Evolutionary conservation across 2,113 vertebrate species (phyloP).

Genomic region (Maylandia zebra): DNA sequence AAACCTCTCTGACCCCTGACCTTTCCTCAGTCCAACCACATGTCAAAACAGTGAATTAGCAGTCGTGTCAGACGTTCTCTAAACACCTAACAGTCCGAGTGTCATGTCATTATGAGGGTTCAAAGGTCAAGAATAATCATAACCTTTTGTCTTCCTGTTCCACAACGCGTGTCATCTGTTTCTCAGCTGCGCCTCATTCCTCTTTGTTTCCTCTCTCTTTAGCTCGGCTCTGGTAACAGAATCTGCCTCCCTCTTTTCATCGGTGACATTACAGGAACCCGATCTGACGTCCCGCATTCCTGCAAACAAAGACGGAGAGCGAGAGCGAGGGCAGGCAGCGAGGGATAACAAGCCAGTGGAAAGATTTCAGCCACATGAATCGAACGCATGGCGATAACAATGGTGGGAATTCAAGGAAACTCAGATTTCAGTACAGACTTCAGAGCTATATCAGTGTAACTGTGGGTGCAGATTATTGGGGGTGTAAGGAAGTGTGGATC

Average conservation of each 20-base stretch:
- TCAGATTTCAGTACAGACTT: not conserved
- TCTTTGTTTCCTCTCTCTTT: not conserved
- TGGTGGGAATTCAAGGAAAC: not conserved
- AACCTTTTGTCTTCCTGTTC: not conserved
- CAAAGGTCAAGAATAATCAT: not conserved
- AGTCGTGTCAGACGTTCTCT: not conserved
- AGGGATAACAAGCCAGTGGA: not conserved
- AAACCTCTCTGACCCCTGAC: not conserved
- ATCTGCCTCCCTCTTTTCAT: not conserved
- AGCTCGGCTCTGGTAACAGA: not conserved
- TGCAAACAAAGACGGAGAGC: constrained; percentile 11
- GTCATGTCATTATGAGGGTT: not conserved
- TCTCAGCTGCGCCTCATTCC: not conserved
- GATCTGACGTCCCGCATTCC: constrained; percentile 51
- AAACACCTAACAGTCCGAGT: not conserved
- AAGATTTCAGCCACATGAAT: not conserved
- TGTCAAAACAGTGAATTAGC: not conserved
- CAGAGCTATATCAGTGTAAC: not conserved
- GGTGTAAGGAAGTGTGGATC: not conserved
- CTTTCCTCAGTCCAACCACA: not conserved
- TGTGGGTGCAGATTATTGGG: not conserved
- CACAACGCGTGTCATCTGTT: not conserved
- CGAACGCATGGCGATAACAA: not conserved
- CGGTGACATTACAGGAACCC: not conserved
- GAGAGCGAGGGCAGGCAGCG: not conserved